phyloP scores from a whole-genome alignment of 1,140 invertebrate species.

The Atta cephalotes region DNA sequence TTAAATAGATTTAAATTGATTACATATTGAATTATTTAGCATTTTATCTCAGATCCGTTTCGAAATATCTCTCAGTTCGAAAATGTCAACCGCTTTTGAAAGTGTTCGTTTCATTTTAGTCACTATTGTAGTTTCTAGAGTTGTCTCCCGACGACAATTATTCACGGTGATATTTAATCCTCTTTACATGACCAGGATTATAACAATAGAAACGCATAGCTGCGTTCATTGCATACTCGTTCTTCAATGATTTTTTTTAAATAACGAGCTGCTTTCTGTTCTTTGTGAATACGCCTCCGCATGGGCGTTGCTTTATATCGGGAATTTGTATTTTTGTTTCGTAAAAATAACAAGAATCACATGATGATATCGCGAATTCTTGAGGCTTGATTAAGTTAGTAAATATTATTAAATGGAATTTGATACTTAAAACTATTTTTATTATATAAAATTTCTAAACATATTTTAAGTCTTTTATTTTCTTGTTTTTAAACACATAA shows the following conservation, averaged over 20 bases:
- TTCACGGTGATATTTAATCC: conserved; percentile 19
- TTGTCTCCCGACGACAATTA: background rate
- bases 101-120: background rate
- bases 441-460: background rate
- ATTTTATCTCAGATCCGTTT: background rate
- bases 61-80: background rate
- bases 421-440: background rate
- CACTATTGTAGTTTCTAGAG: background rate
- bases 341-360: background rate
- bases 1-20: background rate
- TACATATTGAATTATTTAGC: background rate
- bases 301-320: background rate
- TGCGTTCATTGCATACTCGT: background rate
- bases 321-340: background rate
- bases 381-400: background rate
- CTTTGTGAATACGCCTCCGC: conserved; percentile 13
- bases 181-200: conserved; percentile 4
- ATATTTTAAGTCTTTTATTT: background rate
- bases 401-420: background rate
- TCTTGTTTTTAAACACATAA: background rate
- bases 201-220: conserved; percentile 1
- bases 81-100: background rate
- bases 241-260: conserved; percentile 13
- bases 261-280: conserved; percentile 5
- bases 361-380: background rate